Evolutionary conservation across 2,113 vertebrate species (phyloP).

Genomic region (Tetrao urogallus): DNA sequence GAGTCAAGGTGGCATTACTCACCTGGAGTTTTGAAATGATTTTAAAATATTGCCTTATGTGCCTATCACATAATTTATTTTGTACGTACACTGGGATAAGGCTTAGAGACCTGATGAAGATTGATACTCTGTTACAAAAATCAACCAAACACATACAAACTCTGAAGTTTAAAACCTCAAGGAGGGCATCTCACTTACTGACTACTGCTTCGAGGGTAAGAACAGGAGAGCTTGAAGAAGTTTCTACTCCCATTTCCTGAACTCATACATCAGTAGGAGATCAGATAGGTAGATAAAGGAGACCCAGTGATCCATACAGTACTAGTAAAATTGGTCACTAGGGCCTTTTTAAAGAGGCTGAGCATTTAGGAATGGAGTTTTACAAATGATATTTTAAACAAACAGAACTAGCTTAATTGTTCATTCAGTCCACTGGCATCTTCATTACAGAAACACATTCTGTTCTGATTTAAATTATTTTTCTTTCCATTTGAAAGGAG

Average conservation of each 20-base stretch:
- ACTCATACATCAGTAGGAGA: neutral
- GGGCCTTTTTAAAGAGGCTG: neutral
- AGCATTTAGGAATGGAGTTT: neutral
- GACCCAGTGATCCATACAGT: neutral
- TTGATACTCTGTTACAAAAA: neutral
- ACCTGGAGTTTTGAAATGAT: neutral
- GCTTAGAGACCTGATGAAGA: neutral
- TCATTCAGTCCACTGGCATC: neutral
- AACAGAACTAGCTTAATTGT: neutral
- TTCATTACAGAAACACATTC: neutral
- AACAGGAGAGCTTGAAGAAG: neutral
- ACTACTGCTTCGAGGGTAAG: neutral
- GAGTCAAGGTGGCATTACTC: slow-evolving; percentile 26
- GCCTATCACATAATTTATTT: neutral
- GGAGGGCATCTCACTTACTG: neutral
- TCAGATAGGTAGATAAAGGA: neutral
- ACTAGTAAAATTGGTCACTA: neutral
- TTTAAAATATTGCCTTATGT: slow-evolving; percentile 2
- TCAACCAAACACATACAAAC: neutral
- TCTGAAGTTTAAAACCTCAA: neutral
- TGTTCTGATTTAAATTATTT: neutral
- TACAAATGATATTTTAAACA: neutral
- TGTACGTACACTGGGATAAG: neutral
- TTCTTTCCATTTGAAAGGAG: neutral
- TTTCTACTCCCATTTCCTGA: neutral